These are phyloP conservation scores for Chloroceryle amazona DNA, from an alignment of 2,797 vertebrate species.

Conservation along the genomic window DNA sequence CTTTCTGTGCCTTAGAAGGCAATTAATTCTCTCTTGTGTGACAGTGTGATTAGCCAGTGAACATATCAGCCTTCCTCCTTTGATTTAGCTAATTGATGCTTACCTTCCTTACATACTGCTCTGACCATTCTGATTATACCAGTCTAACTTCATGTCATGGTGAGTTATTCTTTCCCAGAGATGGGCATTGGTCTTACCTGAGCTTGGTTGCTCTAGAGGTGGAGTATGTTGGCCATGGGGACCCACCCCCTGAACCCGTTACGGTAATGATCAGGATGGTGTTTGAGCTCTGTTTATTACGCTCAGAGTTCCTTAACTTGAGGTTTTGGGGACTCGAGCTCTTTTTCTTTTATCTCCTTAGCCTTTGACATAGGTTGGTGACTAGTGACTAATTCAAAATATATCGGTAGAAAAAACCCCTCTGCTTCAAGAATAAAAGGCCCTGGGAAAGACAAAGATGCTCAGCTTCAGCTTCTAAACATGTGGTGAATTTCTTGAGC, in stretches of 20 bases:
- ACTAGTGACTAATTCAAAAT: background rate
- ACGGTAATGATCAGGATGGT: background rate
- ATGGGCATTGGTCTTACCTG: background rate
- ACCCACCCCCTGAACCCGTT: background rate
- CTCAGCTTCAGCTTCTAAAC: background rate
- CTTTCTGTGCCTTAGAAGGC: background rate
- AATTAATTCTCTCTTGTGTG: background rate
- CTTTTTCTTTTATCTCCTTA: background rate
- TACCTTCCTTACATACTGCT: background rate
- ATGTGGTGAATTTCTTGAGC: background rate
- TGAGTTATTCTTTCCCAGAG: background rate
- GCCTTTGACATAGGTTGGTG: background rate
- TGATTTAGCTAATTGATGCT: background rate
- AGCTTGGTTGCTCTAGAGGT: background rate
- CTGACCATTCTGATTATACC: background rate
- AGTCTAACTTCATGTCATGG: background rate
- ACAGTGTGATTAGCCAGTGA: background rate
- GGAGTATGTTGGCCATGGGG: background rate
- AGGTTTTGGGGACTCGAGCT: background rate
- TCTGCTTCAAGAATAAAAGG: background rate
- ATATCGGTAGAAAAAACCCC: background rate
- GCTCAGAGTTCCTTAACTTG: background rate
- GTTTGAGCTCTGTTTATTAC: background rate
- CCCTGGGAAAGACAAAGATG: background rate
- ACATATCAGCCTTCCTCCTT: background rate